A percentile compares a stretch with the other conserved stretches of the same genome.
phyloP scores from a whole-genome alignment of 1,140 invertebrate species.

The Asobara japonica region DNA sequence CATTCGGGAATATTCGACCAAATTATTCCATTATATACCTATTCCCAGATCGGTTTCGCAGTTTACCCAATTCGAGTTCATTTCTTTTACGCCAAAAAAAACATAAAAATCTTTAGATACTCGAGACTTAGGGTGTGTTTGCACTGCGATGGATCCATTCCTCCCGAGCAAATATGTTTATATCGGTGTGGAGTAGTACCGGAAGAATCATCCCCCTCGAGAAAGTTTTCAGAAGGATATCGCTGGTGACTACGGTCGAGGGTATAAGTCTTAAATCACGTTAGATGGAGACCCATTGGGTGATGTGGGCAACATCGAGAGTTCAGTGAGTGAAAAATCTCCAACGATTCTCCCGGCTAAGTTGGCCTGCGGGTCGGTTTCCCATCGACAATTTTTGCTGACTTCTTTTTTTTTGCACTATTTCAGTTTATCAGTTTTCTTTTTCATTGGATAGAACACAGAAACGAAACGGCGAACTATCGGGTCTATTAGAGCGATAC shows the following conservation, averaged over 20 bases:
- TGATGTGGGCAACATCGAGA: conserved; percentile 10
- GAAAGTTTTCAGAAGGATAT: conserved; percentile 17
- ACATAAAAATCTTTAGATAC: conserved; percentile 12
- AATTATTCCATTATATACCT: too few species aligned
- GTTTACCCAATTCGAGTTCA: too few species aligned
- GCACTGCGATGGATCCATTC: conserved; percentile 29
- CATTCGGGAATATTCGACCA: too few species aligned
- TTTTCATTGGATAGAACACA: conserved; percentile 19
- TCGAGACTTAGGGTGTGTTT: conserved; percentile 38
- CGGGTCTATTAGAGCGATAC: conserved; percentile 22
- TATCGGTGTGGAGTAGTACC: conserved; percentile 32
- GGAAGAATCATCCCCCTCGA: not conserved
- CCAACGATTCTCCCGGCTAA: not conserved
- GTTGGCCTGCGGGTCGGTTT: conserved; percentile 6
- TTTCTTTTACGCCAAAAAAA: too few species aligned
- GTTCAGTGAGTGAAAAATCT: conserved; percentile 16
- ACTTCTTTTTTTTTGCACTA: not conserved
- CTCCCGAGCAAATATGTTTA: conserved; percentile 50
- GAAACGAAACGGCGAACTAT: conserved; percentile 18
- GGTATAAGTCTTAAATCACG: conserved; percentile 20
- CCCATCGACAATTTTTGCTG: not conserved
- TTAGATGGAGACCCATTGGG: not conserved
- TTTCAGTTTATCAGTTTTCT: not conserved
- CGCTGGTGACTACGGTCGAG: not conserved
- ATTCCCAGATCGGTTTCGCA: too few species aligned